A percentile compares a stretch with the other conserved stretches of the same genome.
Conservation (phyloP, 2,113 vertebrate genomes). For the Colinus virginianus region DNA sequence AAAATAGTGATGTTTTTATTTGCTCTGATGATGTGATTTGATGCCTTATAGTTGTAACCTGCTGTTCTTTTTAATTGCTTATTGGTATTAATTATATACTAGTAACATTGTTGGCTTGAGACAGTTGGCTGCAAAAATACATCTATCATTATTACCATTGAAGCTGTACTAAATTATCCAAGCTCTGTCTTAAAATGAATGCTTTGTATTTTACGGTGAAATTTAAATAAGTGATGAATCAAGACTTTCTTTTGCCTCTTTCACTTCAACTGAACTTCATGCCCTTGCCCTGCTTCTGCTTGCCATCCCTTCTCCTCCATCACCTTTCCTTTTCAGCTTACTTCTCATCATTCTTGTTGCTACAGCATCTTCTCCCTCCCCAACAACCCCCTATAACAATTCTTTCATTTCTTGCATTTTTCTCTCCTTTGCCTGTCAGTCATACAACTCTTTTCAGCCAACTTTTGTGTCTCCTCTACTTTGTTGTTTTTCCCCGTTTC, state of each 20-base stretch:
- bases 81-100: slow-evolving; percentile 80
- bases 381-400: neutral
- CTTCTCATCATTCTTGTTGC: neutral
- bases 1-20: slow-evolving; percentile 33
- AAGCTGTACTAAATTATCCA: slow-evolving; percentile 62
- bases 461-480: neutral
- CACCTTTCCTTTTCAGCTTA: neutral
- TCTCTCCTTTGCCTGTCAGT: neutral
- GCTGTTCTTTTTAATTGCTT: slow-evolving; percentile 80
- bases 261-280: neutral
- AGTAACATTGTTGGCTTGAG: slow-evolving; percentile 66
- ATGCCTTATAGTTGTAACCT: slow-evolving; percentile 71
- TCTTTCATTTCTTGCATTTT: neutral
- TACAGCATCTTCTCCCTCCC: neutral
- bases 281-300: neutral
- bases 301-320: neutral
- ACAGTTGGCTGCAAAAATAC: slow-evolving; percentile 73
- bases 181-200: slow-evolving; percentile 62
- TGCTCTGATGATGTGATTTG: slow-evolving; percentile 68
- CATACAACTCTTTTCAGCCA: neutral
- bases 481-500: neutral
- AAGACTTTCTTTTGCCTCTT: slow-evolving; percentile 11
- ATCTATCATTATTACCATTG: slow-evolving; percentile 74
- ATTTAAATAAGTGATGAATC: slow-evolving; percentile 53
- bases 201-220: slow-evolving; percentile 62